These are phyloP conservation scores for Oreotragus oreotragus DNA, from an alignment of 2,113 vertebrate species.

Conservation along the genomic window DNA sequence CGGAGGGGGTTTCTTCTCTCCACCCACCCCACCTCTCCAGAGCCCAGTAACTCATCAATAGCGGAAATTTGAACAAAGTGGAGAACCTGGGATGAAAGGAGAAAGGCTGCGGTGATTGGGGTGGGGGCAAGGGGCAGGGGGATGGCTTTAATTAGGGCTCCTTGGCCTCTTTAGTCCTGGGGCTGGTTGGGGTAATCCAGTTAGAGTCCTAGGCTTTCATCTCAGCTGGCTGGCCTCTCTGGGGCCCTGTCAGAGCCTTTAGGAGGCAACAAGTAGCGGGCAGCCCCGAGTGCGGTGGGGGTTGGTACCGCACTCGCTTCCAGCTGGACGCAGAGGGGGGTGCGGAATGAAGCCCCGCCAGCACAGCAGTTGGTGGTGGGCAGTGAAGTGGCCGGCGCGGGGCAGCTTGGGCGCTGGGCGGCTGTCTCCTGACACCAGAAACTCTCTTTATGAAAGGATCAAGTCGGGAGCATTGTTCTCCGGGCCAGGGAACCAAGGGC, in stretches of 20 bases:
- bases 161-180: constrained; percentile 80
- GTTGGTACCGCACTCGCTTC: constrained; percentile 63
- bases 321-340: constrained; percentile 72
- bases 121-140: constrained; percentile 70
- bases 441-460: constrained; percentile 90
- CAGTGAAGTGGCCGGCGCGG: constrained; percentile 71
- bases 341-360: constrained; percentile 64
- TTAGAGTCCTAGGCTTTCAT: constrained; percentile 85
- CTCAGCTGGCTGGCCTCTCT: constrained; percentile 77
- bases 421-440: constrained; percentile 93
- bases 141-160: constrained; percentile 84
- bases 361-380: constrained; percentile 72
- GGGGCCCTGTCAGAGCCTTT: constrained; percentile 75
- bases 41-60: constrained; percentile 80
- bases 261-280: constrained; percentile 74
- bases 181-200: constrained; percentile 83
- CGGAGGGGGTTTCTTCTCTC: constrained; percentile 60
- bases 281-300: constrained; percentile 20
- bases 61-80: constrained; percentile 82
- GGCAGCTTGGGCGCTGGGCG: constrained; percentile 81
- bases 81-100: constrained; percentile 75
- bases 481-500: constrained; percentile 90
- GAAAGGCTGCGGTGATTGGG: constrained; percentile 47
- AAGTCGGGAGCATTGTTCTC: constrained; percentile 88
- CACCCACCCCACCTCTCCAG: constrained; percentile 75